A percentile compares a stretch with the other conserved stretches of the same genome.
Conservation (phyloP, 2,797 vertebrate genomes). For the Pristis pectinata region DNA sequence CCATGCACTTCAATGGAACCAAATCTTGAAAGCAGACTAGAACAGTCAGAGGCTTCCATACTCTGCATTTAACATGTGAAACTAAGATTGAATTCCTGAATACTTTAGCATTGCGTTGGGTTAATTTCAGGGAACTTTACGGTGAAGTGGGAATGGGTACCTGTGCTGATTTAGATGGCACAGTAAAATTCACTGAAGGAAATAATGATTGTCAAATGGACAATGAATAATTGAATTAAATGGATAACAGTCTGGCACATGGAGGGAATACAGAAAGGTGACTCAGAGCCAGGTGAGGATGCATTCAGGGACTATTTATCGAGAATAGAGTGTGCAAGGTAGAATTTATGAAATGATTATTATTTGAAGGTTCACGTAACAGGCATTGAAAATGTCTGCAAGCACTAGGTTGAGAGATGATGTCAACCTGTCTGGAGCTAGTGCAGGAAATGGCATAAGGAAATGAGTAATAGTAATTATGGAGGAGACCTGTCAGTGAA, state of each 20-base stretch:
- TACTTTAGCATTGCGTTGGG: background rate
- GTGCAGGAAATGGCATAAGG: background rate
- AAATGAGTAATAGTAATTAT: background rate
- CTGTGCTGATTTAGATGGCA: background rate
- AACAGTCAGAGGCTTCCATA: too few relatives aligned
- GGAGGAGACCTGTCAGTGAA: background rate
- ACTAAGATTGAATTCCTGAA: too few relatives aligned
- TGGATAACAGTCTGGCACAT: background rate
- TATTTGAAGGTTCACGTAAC: background rate
- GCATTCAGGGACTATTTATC: background rate
- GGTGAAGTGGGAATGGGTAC: background rate
- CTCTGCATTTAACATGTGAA: too few relatives aligned
- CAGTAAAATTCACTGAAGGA: background rate
- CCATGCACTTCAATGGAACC: too few relatives aligned
- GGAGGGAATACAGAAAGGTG: background rate
- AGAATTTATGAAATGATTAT: background rate
- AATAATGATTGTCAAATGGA: background rate
- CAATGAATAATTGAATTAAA: background rate
- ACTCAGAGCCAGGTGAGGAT: background rate
- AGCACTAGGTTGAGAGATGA: background rate
- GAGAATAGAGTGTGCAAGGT: background rate
- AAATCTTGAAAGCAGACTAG: too few relatives aligned
- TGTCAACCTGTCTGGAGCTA: background rate
- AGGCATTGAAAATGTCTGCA: background rate
- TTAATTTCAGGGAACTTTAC: background rate